Evolutionary conservation across 2,797 vertebrate species (phyloP).

Genomic region (Phyllotis vaccarum): DNA sequence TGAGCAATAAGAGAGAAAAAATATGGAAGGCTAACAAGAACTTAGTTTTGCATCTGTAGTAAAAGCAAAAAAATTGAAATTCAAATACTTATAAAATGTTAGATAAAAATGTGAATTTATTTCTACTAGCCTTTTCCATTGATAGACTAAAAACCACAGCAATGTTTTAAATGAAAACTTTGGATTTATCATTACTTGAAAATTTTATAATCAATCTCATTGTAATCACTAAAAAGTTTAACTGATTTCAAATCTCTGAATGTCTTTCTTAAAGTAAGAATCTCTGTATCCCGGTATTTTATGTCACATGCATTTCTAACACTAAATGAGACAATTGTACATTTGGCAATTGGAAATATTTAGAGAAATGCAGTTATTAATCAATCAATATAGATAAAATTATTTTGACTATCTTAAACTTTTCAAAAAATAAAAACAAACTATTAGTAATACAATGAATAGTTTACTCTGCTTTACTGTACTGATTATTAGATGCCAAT

Average conservation of each 20-base stretch:
- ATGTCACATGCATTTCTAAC: not conserved
- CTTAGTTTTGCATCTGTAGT: not conserved
- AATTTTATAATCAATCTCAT: not conserved
- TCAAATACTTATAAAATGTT: slow-evolving; percentile 23
- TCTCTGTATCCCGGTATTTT: not conserved
- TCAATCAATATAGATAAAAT: not conserved
- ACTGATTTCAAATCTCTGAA: slow-evolving; percentile 1
- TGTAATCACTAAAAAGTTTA: not conserved
- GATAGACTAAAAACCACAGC: not conserved
- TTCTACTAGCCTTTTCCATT: not conserved
- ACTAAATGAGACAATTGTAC: not conserved
- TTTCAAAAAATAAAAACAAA: slow-evolving; percentile 5
- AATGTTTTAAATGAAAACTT: not conserved
- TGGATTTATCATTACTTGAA: not conserved
- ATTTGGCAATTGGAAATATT: not conserved
- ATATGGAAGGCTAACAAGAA: not conserved
- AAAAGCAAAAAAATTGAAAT: not conserved
- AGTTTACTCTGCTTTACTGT: not conserved
- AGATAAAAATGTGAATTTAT: not conserved
- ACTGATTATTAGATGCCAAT: not conserved
- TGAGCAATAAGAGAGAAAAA: not conserved
- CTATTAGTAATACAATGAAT: not conserved
- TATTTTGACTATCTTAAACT: not conserved
- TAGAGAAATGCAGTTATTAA: not conserved
- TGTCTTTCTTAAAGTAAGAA: slow-evolving; percentile 27